Evolutionary conservation across 2,888 invertebrate species (phyloP).

Genomic region (Stenodema calcarata): DNA sequence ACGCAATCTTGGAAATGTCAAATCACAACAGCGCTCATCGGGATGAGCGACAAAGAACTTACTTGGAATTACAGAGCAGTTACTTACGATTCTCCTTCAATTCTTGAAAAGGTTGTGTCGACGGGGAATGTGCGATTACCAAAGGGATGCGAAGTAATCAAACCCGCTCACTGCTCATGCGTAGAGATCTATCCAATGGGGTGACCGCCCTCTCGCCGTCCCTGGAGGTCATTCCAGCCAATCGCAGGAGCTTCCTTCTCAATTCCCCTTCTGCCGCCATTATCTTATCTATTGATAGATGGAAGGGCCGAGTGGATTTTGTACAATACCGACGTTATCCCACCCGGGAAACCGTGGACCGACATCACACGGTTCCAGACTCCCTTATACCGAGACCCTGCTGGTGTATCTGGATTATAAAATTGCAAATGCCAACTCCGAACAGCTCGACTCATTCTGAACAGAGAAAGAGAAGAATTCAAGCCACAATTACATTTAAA

Average conservation of each 20-base stretch:
- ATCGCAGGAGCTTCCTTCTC: not conserved
- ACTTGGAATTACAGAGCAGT: not conserved
- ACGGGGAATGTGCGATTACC: not conserved
- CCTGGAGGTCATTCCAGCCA: not conserved
- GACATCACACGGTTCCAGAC: not conserved
- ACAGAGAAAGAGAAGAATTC: no score
- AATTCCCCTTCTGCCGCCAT: not conserved
- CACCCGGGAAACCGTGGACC: not conserved
- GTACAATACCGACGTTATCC: not conserved
- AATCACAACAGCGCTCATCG: not conserved
- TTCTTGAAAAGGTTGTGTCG: not conserved
- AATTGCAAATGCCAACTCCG: no score
- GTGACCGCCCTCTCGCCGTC: not conserved
- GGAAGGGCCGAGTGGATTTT: not conserved
- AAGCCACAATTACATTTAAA: no score
- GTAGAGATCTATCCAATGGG: not conserved
- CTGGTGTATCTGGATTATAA: no score
- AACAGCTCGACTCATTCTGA: no score
- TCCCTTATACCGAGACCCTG: not conserved
- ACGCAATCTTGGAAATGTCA: not conserved
- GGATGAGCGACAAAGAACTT: not conserved
- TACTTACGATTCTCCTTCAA: not conserved
- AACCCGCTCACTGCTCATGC: not conserved
- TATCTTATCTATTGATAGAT: slow-evolving; percentile 4
- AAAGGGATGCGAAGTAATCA: not conserved